Evolutionary conservation across 2,888 invertebrate genomes (phyloP).

Genomic region (Frankliniella intonsa): DNA sequence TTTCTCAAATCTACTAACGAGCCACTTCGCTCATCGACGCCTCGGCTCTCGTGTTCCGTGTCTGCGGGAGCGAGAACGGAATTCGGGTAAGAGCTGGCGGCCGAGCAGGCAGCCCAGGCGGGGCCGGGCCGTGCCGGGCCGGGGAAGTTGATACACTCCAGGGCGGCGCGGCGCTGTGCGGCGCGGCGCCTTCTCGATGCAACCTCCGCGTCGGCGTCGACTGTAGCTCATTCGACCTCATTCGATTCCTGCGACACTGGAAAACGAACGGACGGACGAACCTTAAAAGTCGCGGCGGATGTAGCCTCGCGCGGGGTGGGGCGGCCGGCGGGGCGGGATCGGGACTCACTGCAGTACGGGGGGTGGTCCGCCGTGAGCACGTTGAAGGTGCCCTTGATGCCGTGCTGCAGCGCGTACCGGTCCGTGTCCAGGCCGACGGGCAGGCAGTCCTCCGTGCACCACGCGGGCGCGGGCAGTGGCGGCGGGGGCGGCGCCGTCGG

Average conservation of each 20-base stretch:
- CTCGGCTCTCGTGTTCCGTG: no score
- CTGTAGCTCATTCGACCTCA: background rate
- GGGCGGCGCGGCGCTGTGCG: no score
- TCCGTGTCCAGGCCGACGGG: slow-evolving; percentile 35
- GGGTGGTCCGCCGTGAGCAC: slow-evolving; percentile 32
- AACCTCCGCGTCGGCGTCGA: background rate
- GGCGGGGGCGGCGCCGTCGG: background rate
- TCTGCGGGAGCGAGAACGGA: no score
- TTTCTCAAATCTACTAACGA: no score
- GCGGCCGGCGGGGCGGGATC: no score
- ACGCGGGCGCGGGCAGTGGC: slow-evolving; percentile 7
- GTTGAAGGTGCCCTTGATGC: slow-evolving; percentile 32
- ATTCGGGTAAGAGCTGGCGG: no score
- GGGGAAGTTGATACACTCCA: no score
- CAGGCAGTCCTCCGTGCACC: slow-evolving; percentile 32
- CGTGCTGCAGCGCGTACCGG: slow-evolving; percentile 29
- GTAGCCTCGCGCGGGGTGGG: background rate
- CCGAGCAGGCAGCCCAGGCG: no score
- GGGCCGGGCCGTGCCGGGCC: no score
- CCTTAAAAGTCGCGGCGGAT: background rate
- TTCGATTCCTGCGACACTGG: background rate
- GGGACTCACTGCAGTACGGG: slow-evolving; percentile 35
- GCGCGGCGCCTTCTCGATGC: background rate
- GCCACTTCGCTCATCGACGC: no score
- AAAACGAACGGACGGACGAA: background rate